Evolutionary conservation across 1,140 invertebrate species (phyloP), one percentile per base, ranked within the genome.

Genomic region (Brachionus manjavacas): DNA sequence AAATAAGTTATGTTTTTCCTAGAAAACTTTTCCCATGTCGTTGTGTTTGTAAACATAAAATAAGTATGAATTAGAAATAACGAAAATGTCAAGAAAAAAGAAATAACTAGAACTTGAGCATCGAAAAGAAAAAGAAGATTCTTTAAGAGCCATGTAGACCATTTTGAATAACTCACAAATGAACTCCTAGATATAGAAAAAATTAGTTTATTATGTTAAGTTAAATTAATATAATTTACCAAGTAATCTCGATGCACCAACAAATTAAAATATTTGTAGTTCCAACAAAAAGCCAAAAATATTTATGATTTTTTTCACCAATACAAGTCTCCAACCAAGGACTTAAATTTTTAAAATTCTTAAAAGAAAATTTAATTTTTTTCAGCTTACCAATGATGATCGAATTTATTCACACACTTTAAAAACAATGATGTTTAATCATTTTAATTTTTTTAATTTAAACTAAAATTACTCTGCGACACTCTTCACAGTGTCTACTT

Each of bases 291-390:
- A 88, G 46, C 86, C 87, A 88, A 85, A 90, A 90, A 80, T 86
- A 88, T 76, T 87, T 88, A 85, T 90, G 89, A 83, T 89, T 90
- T n/a, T 86, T 86, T 84, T 90, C 89, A 14, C 89, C 89, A 31
- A 90, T 85, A 86, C 89, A 90, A 2, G 89, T 87, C 78, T 89
- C 89, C 66, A 89, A 85, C 89, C 89, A 89, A 1, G 88, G 89
- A 86, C 89, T 76, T 4, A 49, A 76, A 23, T 74, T 16, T n/a
- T 43, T 16, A 41, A 4, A 16, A 41, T 23, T 16, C 23, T 16
- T 16, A 43, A 23, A 43, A 4, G 55, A 64, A 68, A 12, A 31
- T 68, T 31, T 12, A 31, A 12, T 23, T 4, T 12, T 31, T 23
- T 6, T 68, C 31, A 43, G 8, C 20, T 76, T 52, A 76, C 72